These are phyloP conservation scores for Lophotis ruficrista DNA, from an alignment of 2,113 vertebrate species.

Conservation along the genomic window DNA sequence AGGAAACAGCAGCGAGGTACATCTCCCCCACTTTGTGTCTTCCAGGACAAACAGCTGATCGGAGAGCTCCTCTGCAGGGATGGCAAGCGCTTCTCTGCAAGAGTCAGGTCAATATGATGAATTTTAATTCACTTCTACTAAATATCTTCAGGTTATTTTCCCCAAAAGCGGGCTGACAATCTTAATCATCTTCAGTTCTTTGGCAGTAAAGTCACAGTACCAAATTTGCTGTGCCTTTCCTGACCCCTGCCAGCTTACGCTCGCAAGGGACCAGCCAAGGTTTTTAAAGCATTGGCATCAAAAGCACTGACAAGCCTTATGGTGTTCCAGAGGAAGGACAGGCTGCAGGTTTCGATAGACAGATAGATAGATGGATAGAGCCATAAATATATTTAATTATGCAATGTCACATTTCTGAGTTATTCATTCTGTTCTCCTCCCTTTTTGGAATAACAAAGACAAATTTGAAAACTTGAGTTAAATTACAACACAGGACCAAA, in stretches of 20 bases:
- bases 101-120: not conserved
- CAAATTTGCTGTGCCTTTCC: not conserved
- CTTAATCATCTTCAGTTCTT: not conserved
- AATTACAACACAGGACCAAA: conserved; percentile 39
- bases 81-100: not conserved
- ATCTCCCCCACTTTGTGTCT: not conserved
- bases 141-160: not conserved
- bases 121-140: not conserved
- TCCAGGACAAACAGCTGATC: not conserved
- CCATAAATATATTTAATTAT: conserved; percentile 13
- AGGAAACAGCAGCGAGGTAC: rapidly evolving
- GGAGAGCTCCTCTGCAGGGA: not conserved
- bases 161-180: not conserved
- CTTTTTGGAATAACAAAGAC: conserved; percentile 27
- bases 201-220: not conserved
- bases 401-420: conserved; percentile 22
- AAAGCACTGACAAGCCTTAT: not conserved
- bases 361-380: not conserved
- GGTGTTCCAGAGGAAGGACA: not conserved
- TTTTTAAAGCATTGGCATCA: not conserved
- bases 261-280: not conserved
- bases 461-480: conserved; percentile 44
- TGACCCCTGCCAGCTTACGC: not conserved
- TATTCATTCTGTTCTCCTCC: conserved; percentile 1
- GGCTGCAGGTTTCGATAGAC: not conserved